These are phyloP conservation scores for Drosophila azteca DNA, from an alignment of 1,140 invertebrate genomes.

Conservation along the genomic window DNA sequence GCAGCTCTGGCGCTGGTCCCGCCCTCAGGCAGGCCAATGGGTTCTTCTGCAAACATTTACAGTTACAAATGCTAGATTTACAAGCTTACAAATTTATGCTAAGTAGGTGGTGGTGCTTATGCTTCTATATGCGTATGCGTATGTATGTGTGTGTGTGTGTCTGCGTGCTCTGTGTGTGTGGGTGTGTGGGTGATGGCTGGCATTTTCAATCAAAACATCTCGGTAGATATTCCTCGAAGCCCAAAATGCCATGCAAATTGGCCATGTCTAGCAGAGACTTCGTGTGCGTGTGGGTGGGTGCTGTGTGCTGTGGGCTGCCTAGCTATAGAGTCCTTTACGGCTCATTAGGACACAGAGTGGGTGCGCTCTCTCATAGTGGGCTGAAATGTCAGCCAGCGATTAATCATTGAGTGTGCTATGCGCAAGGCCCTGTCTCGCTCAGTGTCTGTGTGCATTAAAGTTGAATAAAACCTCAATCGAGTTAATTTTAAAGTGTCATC, in stretches of 20 bases:
- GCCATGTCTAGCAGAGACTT: slow-evolving; percentile 21
- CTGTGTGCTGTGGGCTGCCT: background rate
- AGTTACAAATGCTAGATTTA: slow-evolving; percentile 61
- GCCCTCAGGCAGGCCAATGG: slow-evolving; percentile 62
- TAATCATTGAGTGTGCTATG: slow-evolving; percentile 28
- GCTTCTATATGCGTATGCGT: background rate
- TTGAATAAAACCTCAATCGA: slow-evolving; percentile 32
- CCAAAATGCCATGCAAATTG: slow-evolving; percentile 51
- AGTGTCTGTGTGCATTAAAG: slow-evolving; percentile 32
- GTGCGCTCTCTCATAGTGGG: slow-evolving; percentile 3
- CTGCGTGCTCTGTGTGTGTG: slow-evolving; percentile 3
- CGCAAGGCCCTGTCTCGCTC: no score
- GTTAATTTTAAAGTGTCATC: slow-evolving; percentile 67
- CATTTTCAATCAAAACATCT: slow-evolving; percentile 48
- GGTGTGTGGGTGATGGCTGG: slow-evolving; percentile 26
- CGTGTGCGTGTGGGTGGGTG: background rate
- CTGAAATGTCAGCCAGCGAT: slow-evolving; percentile 32
- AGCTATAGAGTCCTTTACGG: slow-evolving; percentile 34
- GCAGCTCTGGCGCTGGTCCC: slow-evolving; percentile 56
- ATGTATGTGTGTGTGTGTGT: slow-evolving; percentile 1
- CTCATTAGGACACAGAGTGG: slow-evolving; percentile 48
- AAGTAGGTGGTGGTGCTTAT: slow-evolving; percentile 14
- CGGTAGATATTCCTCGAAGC: slow-evolving; percentile 9
- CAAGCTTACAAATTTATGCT: slow-evolving; percentile 55
- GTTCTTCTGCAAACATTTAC: slow-evolving; percentile 74